Evolutionary conservation across 92 coral and sea anemone species (phyloP), one percentile per base, ranked within the genome.

Genomic region (Epizoanthus scotinus): DNA sequence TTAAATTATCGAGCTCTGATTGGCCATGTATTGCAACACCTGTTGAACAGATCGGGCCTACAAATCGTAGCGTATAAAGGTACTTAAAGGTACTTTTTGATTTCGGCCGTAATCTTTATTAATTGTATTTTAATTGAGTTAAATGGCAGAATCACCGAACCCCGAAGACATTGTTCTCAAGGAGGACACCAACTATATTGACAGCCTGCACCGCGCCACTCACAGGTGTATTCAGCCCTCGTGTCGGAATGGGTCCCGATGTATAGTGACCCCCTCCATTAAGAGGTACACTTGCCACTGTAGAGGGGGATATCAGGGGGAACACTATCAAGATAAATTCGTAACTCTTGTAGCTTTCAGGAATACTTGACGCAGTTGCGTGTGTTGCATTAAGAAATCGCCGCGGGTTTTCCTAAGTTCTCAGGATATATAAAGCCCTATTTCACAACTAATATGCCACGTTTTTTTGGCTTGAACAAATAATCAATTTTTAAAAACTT

Each of bases 161-260:
- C 68, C 81, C 6, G 57, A 29, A 24, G 67, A 58, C 55, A 58
- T 55, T 36, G 27, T 60, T 58, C 49, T 68, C 6, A 24, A 8
- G 81, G 56, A 75, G 56, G 63, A 75, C 56, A 55, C 68, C 20
- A 59, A 59, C 44, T 57, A 75, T 58, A 66, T 75, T 5, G 69
- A 59, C 40, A 75, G 59, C 68, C 18, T 75, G 67, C 81, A 58
- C 49, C 81, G 81, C 15, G 24, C 20, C 9, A 9, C 40, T 22
- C 81, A 75, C 40, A 4, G 38, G 55, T 75, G 81, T 40, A 67
- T 75, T 60, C 81, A 75, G 13, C 38, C 68, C 15, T 53, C 59
- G 14, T 75, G 81, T 75, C 81, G 44, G 18, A 34, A 59, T 40
- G 81, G 79, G 10, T 53, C 68, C 18, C 68, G 63, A 15, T 75